Conservation (phyloP, 2,888 invertebrate species). For the Caenorhabditis imperialis region DNA sequence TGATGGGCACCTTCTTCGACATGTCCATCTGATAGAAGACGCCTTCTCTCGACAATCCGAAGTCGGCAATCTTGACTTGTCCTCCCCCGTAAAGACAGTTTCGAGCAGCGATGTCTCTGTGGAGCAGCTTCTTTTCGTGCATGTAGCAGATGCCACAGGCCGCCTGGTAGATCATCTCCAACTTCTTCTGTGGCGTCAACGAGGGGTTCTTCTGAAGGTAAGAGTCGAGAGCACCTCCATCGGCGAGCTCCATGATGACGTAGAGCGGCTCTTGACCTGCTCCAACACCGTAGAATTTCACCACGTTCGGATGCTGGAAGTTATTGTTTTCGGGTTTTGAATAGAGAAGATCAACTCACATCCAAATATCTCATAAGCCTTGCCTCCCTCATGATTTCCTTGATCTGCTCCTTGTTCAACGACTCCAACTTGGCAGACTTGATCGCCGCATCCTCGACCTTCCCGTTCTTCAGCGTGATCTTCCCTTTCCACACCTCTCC, state of each 20-base stretch:
- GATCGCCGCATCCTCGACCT: slow-evolving; percentile 43
- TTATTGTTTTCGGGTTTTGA: too few relatives aligned
- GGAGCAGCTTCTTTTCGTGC: slow-evolving; percentile 46
- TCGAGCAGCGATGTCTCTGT: slow-evolving; percentile 55
- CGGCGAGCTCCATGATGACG: slow-evolving; percentile 65
- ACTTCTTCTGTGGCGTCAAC: slow-evolving; percentile 35
- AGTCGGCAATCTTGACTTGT: slow-evolving; percentile 57
- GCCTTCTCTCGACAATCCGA: slow-evolving; percentile 52
- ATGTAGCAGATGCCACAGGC: slow-evolving; percentile 63
- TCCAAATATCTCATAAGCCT: slow-evolving; percentile 65
- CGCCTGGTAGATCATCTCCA: slow-evolving; percentile 62
- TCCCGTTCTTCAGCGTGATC: slow-evolving; percentile 45
- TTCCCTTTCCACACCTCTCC: slow-evolving; percentile 66
- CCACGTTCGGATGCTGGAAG: slow-evolving; percentile 65
- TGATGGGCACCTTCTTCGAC: slow-evolving; percentile 54
- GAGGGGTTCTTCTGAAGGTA: slow-evolving; percentile 59
- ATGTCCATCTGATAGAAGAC: slow-evolving; percentile 26
- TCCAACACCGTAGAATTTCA: slow-evolving; percentile 66
- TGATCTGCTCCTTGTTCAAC: slow-evolving; percentile 68
- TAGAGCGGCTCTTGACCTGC: slow-evolving; percentile 67
- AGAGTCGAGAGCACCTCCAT: slow-evolving; percentile 61
- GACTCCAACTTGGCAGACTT: slow-evolving; percentile 64
- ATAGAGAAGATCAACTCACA: slow-evolving; percentile 8
- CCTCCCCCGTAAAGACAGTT: slow-evolving; percentile 58
- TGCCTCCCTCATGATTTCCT: slow-evolving; percentile 70